Conservation (phyloP, 2,797 vertebrate genomes). For the Gallinago solitaria region DNA sequence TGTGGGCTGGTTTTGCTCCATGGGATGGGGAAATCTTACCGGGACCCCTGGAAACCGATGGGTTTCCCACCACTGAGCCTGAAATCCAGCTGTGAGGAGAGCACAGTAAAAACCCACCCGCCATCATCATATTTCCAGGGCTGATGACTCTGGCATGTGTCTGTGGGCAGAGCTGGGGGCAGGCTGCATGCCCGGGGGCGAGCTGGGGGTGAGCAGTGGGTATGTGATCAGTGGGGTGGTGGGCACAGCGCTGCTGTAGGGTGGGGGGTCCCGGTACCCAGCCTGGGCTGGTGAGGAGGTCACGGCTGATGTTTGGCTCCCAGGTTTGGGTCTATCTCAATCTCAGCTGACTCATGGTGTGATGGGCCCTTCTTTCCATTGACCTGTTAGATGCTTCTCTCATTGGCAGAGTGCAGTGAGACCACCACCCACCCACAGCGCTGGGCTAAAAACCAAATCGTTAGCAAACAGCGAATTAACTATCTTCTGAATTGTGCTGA, state of each 20-base stretch:
- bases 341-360: neutral
- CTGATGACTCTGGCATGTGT: accelerated
- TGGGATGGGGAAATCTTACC: neutral
- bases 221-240: neutral
- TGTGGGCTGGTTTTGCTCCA: neutral
- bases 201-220: neutral
- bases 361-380: neutral
- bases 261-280: neutral
- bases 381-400: neutral
- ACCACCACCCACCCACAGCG: neutral
- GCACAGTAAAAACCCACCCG: accelerated
- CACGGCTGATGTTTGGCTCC: neutral
- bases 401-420: neutral
- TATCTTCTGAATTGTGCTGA: neutral
- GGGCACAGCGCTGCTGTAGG: neutral
- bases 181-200: neutral
- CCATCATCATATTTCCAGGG: neutral
- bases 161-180: neutral
- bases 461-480: neutral
- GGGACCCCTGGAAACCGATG: accelerated
- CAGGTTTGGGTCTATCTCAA: neutral
- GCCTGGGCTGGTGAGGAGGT: neutral
- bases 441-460: neutral
- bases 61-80: neutral
- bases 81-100: neutral